Base-by-base conservation (phyloP, 2,888 invertebrate species). In the Cataglyphis altisquamis region DNA sequence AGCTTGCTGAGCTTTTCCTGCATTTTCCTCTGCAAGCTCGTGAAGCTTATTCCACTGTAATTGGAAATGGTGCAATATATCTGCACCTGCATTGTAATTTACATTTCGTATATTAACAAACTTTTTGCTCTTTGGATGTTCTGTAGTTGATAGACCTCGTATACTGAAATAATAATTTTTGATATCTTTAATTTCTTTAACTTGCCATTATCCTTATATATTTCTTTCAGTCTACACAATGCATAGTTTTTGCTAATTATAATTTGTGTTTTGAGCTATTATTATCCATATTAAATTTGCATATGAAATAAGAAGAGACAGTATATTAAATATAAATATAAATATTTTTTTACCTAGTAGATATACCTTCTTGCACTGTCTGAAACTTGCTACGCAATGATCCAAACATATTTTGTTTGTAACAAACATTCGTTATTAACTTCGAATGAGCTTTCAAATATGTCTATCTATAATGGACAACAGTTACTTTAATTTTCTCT, bases 41-140 rank as follows among this genome's bases (percentile, higher is more conserved):
- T 97, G 97, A 66, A 97, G 93, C 89, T 96, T 96, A 25, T 96
- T 96, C 97, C 97, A 98, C 86, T 97, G 95, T 67, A 96, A 95
- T 93, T 97, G 97, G 94, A 97, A 97, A 94, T 97, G 96, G 86
- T 96, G 96, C 68, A 97, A 94, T 85, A 97, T 95, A 86, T 96
- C 96, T 48, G 96, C 96, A 6, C 97, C 97, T 88, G 97, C 97
- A 91, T 96, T 96, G 73, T 95, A 95, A 93, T 96, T 96, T 36
- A 96, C 93, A 82, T 92, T 92, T 86, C 92, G 87, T 6, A 57
- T 6, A 81, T 91, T 92, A 3, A 64, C 60, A 10, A 83, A 12
- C 57, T 91, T 93, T 84, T 93, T 92, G 8, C 87, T 84, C 84
- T 92, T 92, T 25, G 92, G 68, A 72, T 84, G 84, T 80, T 95